A percentile compares a stretch with the other conserved stretches of the same genome.
Conservation (phyloP, 2,888 invertebrate genomes). For the Fragum sueziense region DNA sequence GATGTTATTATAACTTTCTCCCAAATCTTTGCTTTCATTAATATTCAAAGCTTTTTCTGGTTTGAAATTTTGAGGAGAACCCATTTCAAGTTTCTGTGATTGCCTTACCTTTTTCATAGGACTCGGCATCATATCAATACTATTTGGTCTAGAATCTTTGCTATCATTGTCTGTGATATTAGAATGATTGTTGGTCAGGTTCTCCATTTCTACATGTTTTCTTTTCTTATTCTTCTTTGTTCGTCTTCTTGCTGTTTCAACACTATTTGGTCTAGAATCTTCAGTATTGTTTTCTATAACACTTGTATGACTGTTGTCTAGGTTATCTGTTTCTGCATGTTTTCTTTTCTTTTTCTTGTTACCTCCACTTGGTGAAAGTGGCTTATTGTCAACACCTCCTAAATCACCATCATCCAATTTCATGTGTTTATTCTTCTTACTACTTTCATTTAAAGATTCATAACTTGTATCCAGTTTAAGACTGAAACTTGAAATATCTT, state of each 20-base stretch:
- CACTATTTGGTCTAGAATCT: background rate
- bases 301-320: background rate
- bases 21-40: too few relatives aligned
- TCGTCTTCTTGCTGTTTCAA: background rate
- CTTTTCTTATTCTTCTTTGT: background rate
- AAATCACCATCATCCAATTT: background rate
- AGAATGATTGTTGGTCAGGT: background rate
- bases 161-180: background rate
- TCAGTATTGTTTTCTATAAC: too few relatives aligned
- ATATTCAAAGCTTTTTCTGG: too few relatives aligned
- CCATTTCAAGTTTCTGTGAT: background rate
- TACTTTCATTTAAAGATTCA: background rate
- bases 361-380: background rate
- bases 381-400: background rate
- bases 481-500: background rate
- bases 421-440: background rate
- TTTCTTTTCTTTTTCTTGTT: background rate
- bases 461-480: background rate
- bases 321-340: too few relatives aligned
- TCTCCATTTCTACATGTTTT: too few relatives aligned
- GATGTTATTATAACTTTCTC: too few relatives aligned
- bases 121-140: background rate
- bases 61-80: background rate
- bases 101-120: background rate
- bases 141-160: background rate